Base-by-base conservation (phyloP, 1,140 invertebrate genomes). In the Zaprionus kolodkinae region DNA sequence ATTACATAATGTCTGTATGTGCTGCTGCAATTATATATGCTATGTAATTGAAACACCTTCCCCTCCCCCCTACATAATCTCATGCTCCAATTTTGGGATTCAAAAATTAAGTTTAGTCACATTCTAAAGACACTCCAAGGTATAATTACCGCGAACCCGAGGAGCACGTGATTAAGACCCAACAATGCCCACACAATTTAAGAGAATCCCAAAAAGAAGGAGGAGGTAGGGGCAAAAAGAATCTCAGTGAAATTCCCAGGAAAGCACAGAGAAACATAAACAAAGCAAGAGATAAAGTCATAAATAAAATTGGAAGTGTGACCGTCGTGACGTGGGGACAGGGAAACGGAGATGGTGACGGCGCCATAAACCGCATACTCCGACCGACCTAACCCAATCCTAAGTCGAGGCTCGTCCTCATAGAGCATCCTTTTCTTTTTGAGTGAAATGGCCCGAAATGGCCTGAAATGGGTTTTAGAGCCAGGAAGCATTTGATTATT, bases 401-500 rank as follows among this genome's bases (percentile, higher is more conserved):
- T 50, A 17, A 50, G 21, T 17, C 9, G 17, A 50, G n/a, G 6
- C 40, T 43, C 12, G 6, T 21, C 21, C 68, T 30, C 75, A 83
- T 74, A 79, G 66, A 21, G 10, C 80, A 88, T 89, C 85, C 85
- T 89, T 88, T 86, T 63, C 21, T 73, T 74, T 63, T 76, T 74
- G 67, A 78, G 84, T 84, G 84, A 87, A 87, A 88, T 87, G 77
- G 70, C n/a, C 65, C 65, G 70, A 79, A 76, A 76, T 76, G 57
- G 33, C 15, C 55, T 62, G 48, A 69, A 70, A 73, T 71, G 48
- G 62, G 56, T 63, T 52, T 79, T 87, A 81, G 68, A 79, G 72
- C 63, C 85, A 81, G 84, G 85, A 84, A 89, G 68, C 67, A 85
- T 81, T 90, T 86, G 87, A 90, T 86, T 89, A 90, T 89, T 90